Base-by-base conservation (phyloP, 2,888 invertebrate genomes). In the Exephanes ischioxanthus region DNA sequence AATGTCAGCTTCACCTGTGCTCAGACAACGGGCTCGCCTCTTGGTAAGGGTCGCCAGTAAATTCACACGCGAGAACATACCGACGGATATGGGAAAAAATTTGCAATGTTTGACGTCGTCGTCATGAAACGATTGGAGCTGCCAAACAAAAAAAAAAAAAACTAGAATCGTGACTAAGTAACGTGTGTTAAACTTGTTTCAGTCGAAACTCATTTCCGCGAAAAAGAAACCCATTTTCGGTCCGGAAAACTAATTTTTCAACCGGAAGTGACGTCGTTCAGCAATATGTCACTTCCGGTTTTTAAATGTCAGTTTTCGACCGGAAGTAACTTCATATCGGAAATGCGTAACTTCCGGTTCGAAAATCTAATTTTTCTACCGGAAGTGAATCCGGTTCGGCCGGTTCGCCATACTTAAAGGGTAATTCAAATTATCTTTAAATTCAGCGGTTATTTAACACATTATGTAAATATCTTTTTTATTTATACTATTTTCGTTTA, bases 51-150 rank as follows among this genome's bases (percentile, higher is more conserved):
- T 22, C 26, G 61, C n/a, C 7, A 76, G 67, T 2, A 76, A 63
- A 16, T 61, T 83, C 16, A 63, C 30, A 6, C 73, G 72, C 33
- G 48, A 4, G 11, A 79, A 75, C 80, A 86, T 81, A 30, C 61
- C 22, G 76, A 76, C n/a, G 55, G 14, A 19, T 6, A 66, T 33
- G 4, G 48, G 19, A 14, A 19, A 70, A 79, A 63, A 72, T 37
- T 11, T 48, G 11, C 19, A 22, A 58, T 14, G 22, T 26, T 58
- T 58, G 58, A 22, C 19, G 19, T 55, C 53, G 19, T 55, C 53
- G 53, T 53, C 53, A 9, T 6, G n/a, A 19, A 19, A 53, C 26
- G 5, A 26, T 45, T n/a, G 30, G 1, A 14, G 33, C 0, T 53
- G 0, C 19, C 7, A 58, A 58, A 58, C 3, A 53, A 53, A 19